Percentiles rank a stretch among this genome's conserved stretches.
phyloP scores from a whole-genome alignment of 2,113 vertebrate species.

The Cricetomys ansorgei region DNA sequence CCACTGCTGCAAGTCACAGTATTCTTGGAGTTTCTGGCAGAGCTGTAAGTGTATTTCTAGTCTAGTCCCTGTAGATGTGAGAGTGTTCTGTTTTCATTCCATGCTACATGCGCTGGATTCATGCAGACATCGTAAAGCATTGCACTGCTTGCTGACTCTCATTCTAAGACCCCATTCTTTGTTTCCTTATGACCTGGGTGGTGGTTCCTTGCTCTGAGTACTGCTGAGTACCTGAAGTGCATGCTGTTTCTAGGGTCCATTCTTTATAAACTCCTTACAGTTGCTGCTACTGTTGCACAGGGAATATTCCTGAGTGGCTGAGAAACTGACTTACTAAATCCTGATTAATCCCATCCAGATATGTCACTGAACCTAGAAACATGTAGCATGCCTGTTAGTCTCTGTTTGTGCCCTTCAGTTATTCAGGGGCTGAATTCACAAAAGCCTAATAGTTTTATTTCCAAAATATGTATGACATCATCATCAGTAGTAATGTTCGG shows the following conservation, averaged over 20 bases:
- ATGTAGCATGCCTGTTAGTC: conserved; percentile 72
- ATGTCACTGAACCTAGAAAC: conserved; percentile 72
- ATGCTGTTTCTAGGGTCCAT: conserved; percentile 64
- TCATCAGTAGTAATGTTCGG: conserved; percentile 16
- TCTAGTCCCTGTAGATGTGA: conserved; percentile 54
- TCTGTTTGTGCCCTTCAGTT: conserved; percentile 83
- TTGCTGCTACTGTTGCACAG: conserved; percentile 68
- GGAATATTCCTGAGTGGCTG: conserved; percentile 21
- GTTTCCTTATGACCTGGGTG: conserved; percentile 64
- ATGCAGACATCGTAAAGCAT: conserved; percentile 67
- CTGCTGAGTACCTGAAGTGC: conserved; percentile 82
- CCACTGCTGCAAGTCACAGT: conserved; percentile 48
- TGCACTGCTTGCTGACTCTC: conserved; percentile 66
- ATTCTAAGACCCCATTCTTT: conserved; percentile 57
- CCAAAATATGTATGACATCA: neutral
- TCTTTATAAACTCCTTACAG: neutral
- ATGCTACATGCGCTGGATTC: conserved; percentile 47
- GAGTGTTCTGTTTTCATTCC: conserved; percentile 63
- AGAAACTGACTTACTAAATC: conserved; percentile 63
- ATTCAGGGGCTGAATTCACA: conserved; percentile 89
- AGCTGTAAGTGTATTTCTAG: conserved; percentile 77
- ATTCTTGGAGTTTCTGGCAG: conserved; percentile 40
- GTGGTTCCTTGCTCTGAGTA: conserved; percentile 77
- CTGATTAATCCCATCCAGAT: conserved; percentile 51
- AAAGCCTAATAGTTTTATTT: conserved; percentile 65